A percentile compares a stretch with the other conserved stretches of the same genome.
phyloP scores from a whole-genome alignment of 2,888 invertebrate genomes.

The Hybos culiciformis region DNA sequence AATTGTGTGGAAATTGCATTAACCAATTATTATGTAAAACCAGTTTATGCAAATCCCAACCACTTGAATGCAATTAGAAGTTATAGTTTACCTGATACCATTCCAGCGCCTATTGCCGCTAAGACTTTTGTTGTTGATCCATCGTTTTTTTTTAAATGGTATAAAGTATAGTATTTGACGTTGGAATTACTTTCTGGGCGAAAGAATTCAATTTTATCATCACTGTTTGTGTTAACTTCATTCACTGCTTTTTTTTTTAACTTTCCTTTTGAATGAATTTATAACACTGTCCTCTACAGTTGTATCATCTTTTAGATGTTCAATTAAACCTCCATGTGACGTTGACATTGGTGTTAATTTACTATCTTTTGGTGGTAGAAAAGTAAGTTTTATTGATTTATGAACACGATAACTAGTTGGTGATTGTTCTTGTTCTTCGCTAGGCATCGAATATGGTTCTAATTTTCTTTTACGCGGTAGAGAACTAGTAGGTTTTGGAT shows the following conservation, averaged over 20 bases:
- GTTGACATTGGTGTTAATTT: constrained; percentile 41
- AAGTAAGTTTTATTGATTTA: constrained; percentile 50
- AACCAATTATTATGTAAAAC: too few relatives aligned
- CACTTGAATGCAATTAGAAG: too few relatives aligned
- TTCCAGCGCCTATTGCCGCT: constrained; percentile 49
- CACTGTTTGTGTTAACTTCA: too few relatives aligned
- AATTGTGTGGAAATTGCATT: too few relatives aligned
- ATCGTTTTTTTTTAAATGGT: constrained; percentile 11
- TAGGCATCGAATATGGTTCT: neutral
- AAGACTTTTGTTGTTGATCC: constrained; percentile 16
- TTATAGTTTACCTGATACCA: too few relatives aligned
- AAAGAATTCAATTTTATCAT: too few relatives aligned
- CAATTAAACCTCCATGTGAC: constrained; percentile 60
- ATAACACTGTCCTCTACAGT: constrained; percentile 45
- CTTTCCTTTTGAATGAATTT: too few relatives aligned
- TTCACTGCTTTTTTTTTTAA: too few relatives aligned
- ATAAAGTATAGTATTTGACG: too few relatives aligned
- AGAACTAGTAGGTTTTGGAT: constrained; percentile 16
- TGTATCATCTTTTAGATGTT: constrained; percentile 61
- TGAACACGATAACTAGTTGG: constrained; percentile 38
- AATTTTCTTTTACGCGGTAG: constrained; percentile 35
- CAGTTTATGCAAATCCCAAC: too few relatives aligned
- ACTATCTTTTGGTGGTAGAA: constrained; percentile 48
- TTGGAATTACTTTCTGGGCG: too few relatives aligned
- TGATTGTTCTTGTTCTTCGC: neutral